Percentiles rank a stretch among this genome's conserved stretches.
Evolutionary conservation across 2,113 vertebrate species (phyloP).

Genomic region (Bagarius yarrelli): DNA sequence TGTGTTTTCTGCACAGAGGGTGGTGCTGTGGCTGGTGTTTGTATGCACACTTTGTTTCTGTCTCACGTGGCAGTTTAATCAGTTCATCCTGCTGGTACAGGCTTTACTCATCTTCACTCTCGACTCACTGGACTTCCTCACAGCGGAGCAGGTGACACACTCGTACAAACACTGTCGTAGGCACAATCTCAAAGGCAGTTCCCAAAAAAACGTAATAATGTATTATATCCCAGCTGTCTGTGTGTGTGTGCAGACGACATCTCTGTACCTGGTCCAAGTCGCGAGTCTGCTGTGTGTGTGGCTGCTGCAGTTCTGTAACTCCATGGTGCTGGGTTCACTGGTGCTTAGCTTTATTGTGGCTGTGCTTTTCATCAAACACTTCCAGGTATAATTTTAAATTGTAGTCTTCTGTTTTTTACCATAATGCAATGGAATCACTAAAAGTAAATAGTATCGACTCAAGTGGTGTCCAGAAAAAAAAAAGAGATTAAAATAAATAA

Average conservation of each 20-base stretch:
- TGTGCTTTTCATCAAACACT: slow-evolving; percentile 78
- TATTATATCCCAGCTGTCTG: not conserved
- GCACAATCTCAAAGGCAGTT: not conserved
- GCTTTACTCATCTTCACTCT: slow-evolving; percentile 83
- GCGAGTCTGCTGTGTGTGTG: slow-evolving; percentile 84
- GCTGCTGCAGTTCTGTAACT: slow-evolving; percentile 91
- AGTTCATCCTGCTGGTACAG: slow-evolving; percentile 92
- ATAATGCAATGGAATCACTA: not conserved
- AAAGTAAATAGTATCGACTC: no score
- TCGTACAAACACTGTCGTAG: not conserved
- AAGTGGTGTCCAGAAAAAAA: not conserved
- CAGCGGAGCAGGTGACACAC: slow-evolving; percentile 77
- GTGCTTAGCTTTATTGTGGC: slow-evolving; percentile 89
- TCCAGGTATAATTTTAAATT: slow-evolving; percentile 70
- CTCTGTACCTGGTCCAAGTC: slow-evolving; percentile 83
- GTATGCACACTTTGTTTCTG: slow-evolving; percentile 88
- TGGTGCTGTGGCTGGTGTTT: slow-evolving; percentile 81
- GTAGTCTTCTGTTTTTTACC: not conserved
- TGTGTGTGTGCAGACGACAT: slow-evolving; percentile 71
- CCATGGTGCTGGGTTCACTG: slow-evolving; percentile 93
- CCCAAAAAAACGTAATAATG: no score
- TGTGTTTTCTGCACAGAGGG: slow-evolving; percentile 71
- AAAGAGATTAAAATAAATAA: not conserved
- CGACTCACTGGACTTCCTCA: slow-evolving; percentile 84
- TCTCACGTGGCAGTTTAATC: slow-evolving; percentile 97